Conservation (phyloP, 2,113 vertebrate species). For the Plecotus auritus region DNA sequence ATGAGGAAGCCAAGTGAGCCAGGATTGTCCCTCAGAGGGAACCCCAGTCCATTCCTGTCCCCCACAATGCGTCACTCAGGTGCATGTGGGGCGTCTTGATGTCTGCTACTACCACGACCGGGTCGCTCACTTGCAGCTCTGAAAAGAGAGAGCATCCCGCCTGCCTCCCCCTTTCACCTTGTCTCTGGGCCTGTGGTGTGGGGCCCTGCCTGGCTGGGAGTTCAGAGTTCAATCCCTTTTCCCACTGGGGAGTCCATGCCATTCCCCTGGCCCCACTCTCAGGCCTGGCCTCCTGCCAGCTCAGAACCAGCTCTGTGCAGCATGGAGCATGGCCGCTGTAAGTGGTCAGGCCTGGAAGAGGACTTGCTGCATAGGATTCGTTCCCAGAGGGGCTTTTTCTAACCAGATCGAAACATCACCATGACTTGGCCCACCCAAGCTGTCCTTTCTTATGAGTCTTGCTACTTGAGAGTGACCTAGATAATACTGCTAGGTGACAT, state of each 20-base stretch:
- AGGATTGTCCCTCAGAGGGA: background rate
- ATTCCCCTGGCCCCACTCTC: rapidly evolving
- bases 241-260: background rate
- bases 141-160: background rate
- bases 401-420: background rate
- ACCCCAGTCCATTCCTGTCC: background rate
- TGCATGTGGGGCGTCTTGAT: rapidly evolving
- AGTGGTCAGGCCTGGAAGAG: background rate
- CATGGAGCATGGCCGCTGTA: background rate
- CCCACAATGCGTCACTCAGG: rapidly evolving
- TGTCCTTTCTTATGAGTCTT: background rate
- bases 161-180: background rate
- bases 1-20: background rate
- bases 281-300: background rate
- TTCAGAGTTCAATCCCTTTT: background rate
- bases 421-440: background rate
- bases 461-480: background rate
- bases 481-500: background rate
- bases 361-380: background rate
- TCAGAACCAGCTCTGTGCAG: background rate
- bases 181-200: background rate
- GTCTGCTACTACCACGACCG: rapidly evolving
- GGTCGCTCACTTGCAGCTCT: background rate
- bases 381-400: background rate
- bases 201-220: background rate